A percentile compares a stretch with the other conserved stretches of the same genome.
These are phyloP conservation scores for Scaptomyza pallida DNA, from an alignment of 1,140 invertebrate species.

Conservation along the genomic window DNA sequence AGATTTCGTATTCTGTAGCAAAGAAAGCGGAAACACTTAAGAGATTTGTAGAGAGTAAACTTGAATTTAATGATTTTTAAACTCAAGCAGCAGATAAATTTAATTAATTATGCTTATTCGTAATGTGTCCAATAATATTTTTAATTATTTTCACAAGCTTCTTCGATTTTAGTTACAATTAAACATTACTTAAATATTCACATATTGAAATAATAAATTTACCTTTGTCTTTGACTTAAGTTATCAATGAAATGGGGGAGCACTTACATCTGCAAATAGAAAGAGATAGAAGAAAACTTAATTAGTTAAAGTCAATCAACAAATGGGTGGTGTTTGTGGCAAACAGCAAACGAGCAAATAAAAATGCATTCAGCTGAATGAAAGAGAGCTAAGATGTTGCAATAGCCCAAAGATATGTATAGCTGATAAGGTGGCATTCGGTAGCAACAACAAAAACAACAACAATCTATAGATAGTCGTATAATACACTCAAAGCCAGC, in stretches of 20 bases:
- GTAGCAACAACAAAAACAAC: slow-evolving; percentile 22
- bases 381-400: slow-evolving; percentile 10
- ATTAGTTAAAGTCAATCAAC: slow-evolving; percentile 73
- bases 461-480: neutral
- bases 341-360: slow-evolving; percentile 46
- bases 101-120: too few species aligned
- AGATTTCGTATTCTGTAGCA: neutral
- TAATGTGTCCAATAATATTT: too few species aligned
- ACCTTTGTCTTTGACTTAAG: neutral
- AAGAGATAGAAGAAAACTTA: slow-evolving; percentile 57
- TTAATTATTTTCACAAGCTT: too few species aligned
- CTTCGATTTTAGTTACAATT: too few species aligned
- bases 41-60: too few species aligned
- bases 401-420: slow-evolving; percentile 38
- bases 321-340: slow-evolving; percentile 21
- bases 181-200: neutral
- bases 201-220: too few species aligned
- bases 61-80: too few species aligned
- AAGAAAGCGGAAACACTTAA: too few species aligned
- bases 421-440: slow-evolving; percentile 36
- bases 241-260: slow-evolving; percentile 5
- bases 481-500: slow-evolving; percentile 20
- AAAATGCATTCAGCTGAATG: slow-evolving; percentile 40
- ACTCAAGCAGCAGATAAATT: too few species aligned
- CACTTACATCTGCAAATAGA: slow-evolving; percentile 80